phyloP scores from a whole-genome alignment of 2,888 invertebrate genomes.

The Subacronicta megacephala region DNA sequence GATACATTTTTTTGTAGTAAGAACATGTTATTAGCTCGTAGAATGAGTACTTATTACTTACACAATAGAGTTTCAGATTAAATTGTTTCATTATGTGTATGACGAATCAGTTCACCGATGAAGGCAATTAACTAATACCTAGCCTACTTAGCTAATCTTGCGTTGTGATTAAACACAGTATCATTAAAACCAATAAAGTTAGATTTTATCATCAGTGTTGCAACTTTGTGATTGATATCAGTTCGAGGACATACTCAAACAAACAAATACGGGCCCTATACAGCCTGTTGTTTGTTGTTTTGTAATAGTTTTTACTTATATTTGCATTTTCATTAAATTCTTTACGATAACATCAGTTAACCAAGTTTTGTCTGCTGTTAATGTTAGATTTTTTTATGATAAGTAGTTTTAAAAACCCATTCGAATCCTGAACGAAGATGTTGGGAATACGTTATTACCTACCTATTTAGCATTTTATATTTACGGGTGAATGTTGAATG shows the following conservation, averaged over 20 bases:
- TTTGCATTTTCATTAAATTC: too few relatives aligned
- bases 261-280: background rate
- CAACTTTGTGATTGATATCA: background rate
- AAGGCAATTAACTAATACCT: background rate
- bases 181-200: background rate
- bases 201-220: background rate
- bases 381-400: too few relatives aligned
- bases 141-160: background rate
- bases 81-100: too few relatives aligned
- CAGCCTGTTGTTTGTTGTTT: background rate
- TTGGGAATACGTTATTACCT: too few relatives aligned
- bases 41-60: conserved; percentile 1
- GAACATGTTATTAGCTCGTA: conserved; percentile 5
- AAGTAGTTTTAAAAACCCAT: too few relatives aligned
- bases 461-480: too few relatives aligned
- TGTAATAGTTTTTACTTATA: too few relatives aligned
- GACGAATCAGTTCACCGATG: background rate
- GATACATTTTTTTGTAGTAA: conserved; percentile 3
- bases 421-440: too few relatives aligned
- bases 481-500: too few relatives aligned
- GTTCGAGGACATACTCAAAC: background rate
- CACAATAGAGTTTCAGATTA: too few relatives aligned
- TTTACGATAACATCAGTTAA: too few relatives aligned
- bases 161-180: background rate
- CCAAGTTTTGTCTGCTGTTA: too few relatives aligned